Evolutionary conservation across 1,140 invertebrate genomes (phyloP), one percentile per base, ranked within the genome.

Genomic region (Leptinotarsa undecemlineata): DNA sequence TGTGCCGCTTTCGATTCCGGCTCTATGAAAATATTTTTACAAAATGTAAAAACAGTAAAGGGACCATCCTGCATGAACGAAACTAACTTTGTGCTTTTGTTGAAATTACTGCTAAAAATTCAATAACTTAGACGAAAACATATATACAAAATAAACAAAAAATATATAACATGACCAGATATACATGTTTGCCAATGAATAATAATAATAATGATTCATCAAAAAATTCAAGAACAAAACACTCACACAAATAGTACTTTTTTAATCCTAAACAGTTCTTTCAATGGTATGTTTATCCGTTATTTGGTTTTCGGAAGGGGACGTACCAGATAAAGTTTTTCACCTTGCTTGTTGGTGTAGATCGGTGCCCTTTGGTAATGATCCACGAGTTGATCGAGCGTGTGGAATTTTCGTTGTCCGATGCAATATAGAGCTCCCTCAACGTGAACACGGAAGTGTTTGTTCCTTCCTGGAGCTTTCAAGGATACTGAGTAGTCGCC

Each of bases 311-410:
- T 91, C 48, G 94, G 94, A 84, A 96, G 87, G 73, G 95, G 91
- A 80, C 95, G 92, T 81, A 97, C 95, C 75, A 97, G 89, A 86
- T 96, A 97, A 21, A 97, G 88, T 87, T 97, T 97, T 86, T 97
- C 95, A 80, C 95, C 95, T 86, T 95, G 93, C 85, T 96, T 96
- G 87, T 96, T 97, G 76, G 96, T 99, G 86, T 98, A 99, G 82
- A 99, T 99, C 66, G 98, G 98, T 77, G 98, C 96, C 84, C 95
- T 92, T 88, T 97, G 97, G 88, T 99, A 99, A 88, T 99, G 98
- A 83, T 98, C 95, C 78, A 99, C 97, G 76, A 99, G 89, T 85
- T 98, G 96, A 85, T 99, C 96, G 81, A 99, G 87, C 64, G 94
- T 95, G 78, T 95, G 92, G 87, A 99, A 99, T 87, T 96, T 97